phyloP scores from a whole-genome alignment of 2,797 vertebrate genomes.

The Melanotaenia pygmaea region DNA sequence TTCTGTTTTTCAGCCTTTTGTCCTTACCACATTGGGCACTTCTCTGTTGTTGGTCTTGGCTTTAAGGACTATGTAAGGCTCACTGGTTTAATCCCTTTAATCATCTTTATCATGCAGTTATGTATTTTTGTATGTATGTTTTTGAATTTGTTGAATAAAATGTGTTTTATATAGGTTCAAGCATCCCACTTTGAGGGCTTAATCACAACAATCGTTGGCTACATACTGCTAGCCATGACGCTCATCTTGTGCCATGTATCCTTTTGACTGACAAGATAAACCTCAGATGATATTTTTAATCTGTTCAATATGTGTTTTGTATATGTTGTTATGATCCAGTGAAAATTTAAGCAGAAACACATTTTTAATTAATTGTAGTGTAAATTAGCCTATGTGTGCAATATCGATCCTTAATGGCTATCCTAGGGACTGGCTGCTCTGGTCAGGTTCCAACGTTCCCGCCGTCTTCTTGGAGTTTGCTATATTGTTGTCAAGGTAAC shows the following conservation, averaged over 20 bases:
- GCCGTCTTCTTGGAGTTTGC: slow-evolving; percentile 96
- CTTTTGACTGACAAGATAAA: slow-evolving; percentile 69
- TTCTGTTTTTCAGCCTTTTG: slow-evolving; percentile 89
- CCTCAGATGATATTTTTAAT: background rate
- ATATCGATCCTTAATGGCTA: slow-evolving; percentile 83
- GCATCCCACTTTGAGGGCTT: slow-evolving; percentile 98
- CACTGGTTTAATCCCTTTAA: background rate
- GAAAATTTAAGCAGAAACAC: background rate
- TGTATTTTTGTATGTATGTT: background rate
- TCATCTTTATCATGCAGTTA: background rate
- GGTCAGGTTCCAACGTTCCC: slow-evolving; percentile 95
- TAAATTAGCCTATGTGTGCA: slow-evolving; percentile 3
- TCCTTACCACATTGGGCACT: slow-evolving; percentile 98
- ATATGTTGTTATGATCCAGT: background rate
- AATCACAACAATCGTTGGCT: slow-evolving; percentile 98
- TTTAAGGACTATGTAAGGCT: slow-evolving; percentile 97
- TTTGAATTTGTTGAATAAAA: background rate
- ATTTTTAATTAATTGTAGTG: background rate
- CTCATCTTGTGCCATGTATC: slow-evolving; percentile 99
- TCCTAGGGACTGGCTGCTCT: slow-evolving; percentile 93
- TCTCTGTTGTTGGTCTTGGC: slow-evolving; percentile 96
- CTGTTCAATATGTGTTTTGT: background rate
- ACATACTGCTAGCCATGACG: slow-evolving; percentile 94
- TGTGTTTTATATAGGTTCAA: slow-evolving; percentile 84
- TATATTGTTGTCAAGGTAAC: slow-evolving; percentile 99